Base-by-base conservation (phyloP, 2,113 vertebrate species). In the Pholis gunnellus region DNA sequence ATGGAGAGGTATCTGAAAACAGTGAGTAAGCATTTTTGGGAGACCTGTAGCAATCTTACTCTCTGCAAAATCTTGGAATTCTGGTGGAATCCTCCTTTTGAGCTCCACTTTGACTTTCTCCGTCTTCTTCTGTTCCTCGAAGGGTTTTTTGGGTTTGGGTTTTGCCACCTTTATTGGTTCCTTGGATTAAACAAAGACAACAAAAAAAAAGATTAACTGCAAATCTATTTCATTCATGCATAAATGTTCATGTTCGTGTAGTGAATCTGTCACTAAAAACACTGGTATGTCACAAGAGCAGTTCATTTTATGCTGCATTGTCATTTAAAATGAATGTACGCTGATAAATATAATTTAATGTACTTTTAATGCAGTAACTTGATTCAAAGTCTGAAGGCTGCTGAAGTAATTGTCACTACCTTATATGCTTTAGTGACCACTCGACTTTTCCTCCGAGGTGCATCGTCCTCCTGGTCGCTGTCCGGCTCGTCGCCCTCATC, bases 341-440 rank as follows among this genome's bases (percentile, higher is more conserved):
- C 0, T 48, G 1, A 36, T 67, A 29, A 36, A 34, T 14, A 17
- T 22, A 10, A 72, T 22, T 48, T 6, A 15, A 65, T 42, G 27
- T 7, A 40, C 11, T 31, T 57, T 50, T 31, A 65, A 54, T 61
- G 27, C 44, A 69, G 11, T 59, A 18, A 15, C 57, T 56, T 52
- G 2, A 57, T 42, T 81, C 8, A 67, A 73, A 70, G 6, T 65
- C 18, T 59, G 50, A 66, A 2, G 34, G 0, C 40, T 50, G 0
- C 59, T 63, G 29, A 66, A 61, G 52, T 52, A 2, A 20, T 6
- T 67, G 27, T 57, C 0, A 0, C 59, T 67, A 98, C 98, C 96
- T 97, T 96, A 79, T 99, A 99, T 0, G 98, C 97, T 84, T 98
- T 99, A 75, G 98, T 97, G 82, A 99, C 95, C 0, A 98, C 93